phyloP scores from a whole-genome alignment of 2,113 vertebrate species.

The Cochlearius cochlearius region DNA sequence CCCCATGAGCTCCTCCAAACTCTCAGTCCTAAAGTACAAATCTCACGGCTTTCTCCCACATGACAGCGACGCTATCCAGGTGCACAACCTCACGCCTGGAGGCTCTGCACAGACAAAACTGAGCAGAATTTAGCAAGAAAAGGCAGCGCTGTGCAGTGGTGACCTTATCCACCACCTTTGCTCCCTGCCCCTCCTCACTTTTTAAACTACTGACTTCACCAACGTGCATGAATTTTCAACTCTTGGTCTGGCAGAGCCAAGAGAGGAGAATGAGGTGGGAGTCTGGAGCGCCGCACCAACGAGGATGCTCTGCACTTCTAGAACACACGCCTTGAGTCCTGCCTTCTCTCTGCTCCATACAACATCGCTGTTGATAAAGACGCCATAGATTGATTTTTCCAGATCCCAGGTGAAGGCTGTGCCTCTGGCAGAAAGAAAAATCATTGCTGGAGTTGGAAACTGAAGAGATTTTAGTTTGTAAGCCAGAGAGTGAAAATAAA shows the following conservation, averaged over 20 bases:
- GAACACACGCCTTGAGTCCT: neutral
- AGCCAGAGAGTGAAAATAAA: slow-evolving; percentile 8
- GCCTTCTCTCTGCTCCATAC: neutral
- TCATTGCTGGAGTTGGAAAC: neutral
- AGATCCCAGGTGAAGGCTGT: neutral
- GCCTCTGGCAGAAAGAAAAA: slow-evolving; percentile 11
- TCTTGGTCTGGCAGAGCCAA: neutral
- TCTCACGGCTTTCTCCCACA: neutral
- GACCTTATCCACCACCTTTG: neutral
- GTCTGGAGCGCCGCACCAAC: neutral
- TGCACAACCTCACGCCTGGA: neutral
- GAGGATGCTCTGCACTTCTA: neutral
- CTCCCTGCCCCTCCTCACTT: neutral
- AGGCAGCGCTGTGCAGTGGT: neutral
- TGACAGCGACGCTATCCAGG: neutral
- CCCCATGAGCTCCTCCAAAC: neutral
- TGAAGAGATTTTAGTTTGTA: neutral
- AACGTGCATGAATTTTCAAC: neutral
- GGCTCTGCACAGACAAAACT: neutral
- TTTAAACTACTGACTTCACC: neutral
- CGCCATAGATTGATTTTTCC: neutral
- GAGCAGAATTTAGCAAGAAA: neutral
- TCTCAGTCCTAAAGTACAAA: neutral
- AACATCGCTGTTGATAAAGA: neutral
- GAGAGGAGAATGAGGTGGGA: neutral